Evolutionary conservation across 2,113 vertebrate genomes (phyloP), one percentile per base, ranked within the genome.

Genomic region (Pitta sordida): DNA sequence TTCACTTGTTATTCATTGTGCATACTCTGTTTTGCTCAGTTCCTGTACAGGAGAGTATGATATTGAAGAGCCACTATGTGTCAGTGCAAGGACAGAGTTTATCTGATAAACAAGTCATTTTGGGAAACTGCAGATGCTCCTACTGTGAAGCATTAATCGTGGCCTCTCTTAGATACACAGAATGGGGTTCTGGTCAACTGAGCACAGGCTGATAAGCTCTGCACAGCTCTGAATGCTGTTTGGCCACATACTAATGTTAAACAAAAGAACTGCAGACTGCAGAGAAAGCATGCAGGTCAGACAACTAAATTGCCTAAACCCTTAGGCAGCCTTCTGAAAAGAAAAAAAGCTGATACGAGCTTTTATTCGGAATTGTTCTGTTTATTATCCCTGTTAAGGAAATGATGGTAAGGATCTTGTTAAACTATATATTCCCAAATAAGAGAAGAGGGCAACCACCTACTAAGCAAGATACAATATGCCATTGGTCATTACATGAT

Each of bases 231-330:
- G 97, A 97, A 98, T 97, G 97, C 97, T 98, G 98, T 98, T 98
- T 98, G 98, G 97, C 98, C 98, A 98, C 98, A 98, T 97, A 98
- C 97, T 97, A 98, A 98, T 98, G 97, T 98, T 98, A 98, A 98
- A 98, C 98, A 98, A 98, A 98, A 98, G 98, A 97, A 97, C 97
- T 95, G 95, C 97, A 98, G 97, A 98, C 97, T 97, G 98, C 98
- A 97, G 95, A 98, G 96, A 98, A 98, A 97, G 96, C 97, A 97
- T 97, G 97, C 95, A 17, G 97, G 98, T 98, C 98, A 98, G 97
- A 97, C 97, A 97, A 98, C 97, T 97, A 98, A 98, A 98, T 98
- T 98, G 97, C 98, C 98, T 98, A 98, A 98, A 98, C 97, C 97
- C 98, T 98, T 97, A 98, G 97, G 98, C 98, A 97, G 97, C 95